These are phyloP conservation scores for Drosophila quinaria DNA, from an alignment of 2,888 invertebrate species.

Conservation along the genomic window DNA sequence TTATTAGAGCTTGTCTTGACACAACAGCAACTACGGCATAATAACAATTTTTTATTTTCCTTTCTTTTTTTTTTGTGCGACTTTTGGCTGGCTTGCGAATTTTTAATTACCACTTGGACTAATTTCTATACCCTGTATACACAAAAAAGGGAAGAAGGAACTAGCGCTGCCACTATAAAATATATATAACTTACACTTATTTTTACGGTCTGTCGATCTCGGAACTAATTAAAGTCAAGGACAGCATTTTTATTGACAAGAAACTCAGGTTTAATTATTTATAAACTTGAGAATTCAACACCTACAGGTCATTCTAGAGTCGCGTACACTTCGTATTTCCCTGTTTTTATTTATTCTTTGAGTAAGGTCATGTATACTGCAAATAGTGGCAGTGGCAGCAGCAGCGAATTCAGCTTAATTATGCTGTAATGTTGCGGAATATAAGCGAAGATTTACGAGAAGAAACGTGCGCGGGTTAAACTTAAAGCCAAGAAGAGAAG, in stretches of 20 bases:
- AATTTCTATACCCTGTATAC: slow-evolving; percentile 41
- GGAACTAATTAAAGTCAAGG: background rate
- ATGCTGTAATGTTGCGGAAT: slow-evolving; percentile 60
- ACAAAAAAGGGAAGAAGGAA: background rate
- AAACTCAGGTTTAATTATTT: background rate
- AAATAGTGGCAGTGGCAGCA: slow-evolving; percentile 18
- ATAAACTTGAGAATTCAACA: background rate
- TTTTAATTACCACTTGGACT: slow-evolving; percentile 60
- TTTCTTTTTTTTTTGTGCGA: slow-evolving; percentile 34
- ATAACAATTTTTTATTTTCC: slow-evolving; percentile 49
- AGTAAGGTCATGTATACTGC: slow-evolving; percentile 50
- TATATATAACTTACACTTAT: background rate
- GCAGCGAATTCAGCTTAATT: slow-evolving; percentile 54
- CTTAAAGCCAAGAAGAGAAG: slow-evolving; percentile 21
- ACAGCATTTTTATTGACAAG: background rate
- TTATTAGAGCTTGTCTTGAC: slow-evolving; percentile 63
- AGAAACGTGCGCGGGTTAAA: slow-evolving; percentile 23
- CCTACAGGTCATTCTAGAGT: slow-evolving; percentile 16
- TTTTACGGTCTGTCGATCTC: background rate
- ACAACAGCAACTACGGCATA: slow-evolving; percentile 52
- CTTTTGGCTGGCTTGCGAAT: slow-evolving; percentile 56
- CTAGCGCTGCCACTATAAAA: background rate
- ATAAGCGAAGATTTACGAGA: slow-evolving; percentile 52
- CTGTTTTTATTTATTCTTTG: slow-evolving; percentile 17
- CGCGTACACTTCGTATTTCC: background rate